phyloP scores from a whole-genome alignment of 2,113 vertebrate genomes.

The Natator depressus region DNA sequence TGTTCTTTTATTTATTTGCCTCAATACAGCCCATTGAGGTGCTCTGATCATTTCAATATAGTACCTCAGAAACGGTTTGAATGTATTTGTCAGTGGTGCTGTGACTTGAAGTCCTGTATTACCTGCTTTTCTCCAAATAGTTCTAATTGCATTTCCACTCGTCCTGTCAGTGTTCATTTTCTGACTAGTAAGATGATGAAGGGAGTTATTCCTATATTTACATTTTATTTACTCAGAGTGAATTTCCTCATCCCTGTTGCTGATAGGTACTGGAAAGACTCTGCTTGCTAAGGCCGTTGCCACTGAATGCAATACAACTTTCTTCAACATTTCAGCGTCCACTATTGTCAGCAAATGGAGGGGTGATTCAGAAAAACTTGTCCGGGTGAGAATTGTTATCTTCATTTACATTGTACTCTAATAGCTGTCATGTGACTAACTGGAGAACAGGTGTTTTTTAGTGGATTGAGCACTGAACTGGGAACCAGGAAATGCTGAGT shows the following conservation, averaged over 20 bases:
- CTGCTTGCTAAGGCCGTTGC: constrained; percentile 97
- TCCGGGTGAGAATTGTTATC: constrained; percentile 83
- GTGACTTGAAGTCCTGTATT: neutral
- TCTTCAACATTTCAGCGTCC: constrained; percentile 98
- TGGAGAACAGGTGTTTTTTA: neutral
- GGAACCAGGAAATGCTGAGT: neutral
- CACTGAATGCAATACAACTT: constrained; percentile 95
- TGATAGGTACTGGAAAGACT: constrained; percentile 94
- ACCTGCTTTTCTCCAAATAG: neutral
- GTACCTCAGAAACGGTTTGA: neutral
- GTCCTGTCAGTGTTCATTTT: neutral
- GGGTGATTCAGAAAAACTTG: constrained; percentile 96
- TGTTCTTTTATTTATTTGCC: neutral
- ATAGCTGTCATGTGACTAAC: neutral
- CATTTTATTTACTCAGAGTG: neutral
- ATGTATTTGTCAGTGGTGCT: neutral
- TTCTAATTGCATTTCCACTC: neutral
- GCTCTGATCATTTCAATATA: neutral
- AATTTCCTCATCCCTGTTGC: neutral
- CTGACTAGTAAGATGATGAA: neutral
- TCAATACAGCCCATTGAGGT: neutral
- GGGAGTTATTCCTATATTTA: neutral
- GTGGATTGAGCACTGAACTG: neutral
- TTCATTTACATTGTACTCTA: neutral
- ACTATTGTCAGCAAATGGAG: constrained; percentile 99